These are phyloP conservation scores for Xiphophorus birchmanni DNA, from an alignment of 2,797 vertebrate species.

Conservation along the genomic window DNA sequence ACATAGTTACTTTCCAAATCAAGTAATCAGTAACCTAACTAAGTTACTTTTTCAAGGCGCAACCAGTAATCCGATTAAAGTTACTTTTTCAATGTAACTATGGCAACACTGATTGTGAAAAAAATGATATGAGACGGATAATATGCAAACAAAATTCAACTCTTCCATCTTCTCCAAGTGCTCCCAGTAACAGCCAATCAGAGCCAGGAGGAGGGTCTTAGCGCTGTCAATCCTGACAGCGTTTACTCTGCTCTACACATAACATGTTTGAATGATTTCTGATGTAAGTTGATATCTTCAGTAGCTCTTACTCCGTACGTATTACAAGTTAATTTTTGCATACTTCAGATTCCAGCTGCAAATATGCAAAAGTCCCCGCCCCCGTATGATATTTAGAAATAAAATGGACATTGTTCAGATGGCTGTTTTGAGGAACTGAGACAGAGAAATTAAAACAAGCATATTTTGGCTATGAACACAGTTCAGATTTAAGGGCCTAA, in stretches of 20 bases:
- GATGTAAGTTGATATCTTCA: not conserved
- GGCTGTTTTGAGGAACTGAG: constrained; percentile 2
- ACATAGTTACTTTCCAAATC: too few species aligned
- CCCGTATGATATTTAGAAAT: not conserved
- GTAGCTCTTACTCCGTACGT: not conserved
- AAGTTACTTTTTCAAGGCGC: too few species aligned
- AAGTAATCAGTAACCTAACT: too few species aligned
- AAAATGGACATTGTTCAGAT: constrained; percentile 12
- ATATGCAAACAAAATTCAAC: too few species aligned
- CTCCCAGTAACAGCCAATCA: too few species aligned
- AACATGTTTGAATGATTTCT: not conserved
- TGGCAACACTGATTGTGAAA: too few species aligned
- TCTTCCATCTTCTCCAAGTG: too few species aligned
- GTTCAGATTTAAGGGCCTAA: too few species aligned
- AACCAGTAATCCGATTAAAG: too few species aligned
- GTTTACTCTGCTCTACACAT: not conserved
- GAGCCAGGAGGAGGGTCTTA: too few species aligned
- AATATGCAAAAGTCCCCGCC: constrained; percentile 34
- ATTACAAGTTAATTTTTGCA: constrained; percentile 30
- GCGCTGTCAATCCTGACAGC: not conserved
- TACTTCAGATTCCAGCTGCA: constrained; percentile 11
- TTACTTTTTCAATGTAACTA: too few species aligned
- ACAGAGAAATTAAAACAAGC: not conserved
- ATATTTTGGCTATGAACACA: not conserved
- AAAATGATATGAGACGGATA: too few species aligned